Base-by-base conservation (phyloP, 2,888 invertebrate genomes). In the Elaeidobius kamerunicus region DNA sequence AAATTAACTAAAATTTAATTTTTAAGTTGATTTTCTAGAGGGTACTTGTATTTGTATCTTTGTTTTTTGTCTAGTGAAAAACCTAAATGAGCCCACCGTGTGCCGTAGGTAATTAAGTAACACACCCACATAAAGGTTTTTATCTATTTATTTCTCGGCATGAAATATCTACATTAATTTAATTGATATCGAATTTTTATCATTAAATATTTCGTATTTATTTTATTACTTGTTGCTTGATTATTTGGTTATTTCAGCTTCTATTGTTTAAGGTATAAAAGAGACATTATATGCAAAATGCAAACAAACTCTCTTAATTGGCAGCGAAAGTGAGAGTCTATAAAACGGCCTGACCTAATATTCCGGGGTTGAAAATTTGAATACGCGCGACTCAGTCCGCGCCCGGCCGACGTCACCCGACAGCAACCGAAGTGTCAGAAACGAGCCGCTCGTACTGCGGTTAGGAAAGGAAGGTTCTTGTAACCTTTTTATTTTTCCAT, bases 401-500 rank as follows among this genome's bases (percentile, higher is more conserved):
- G 67, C 69, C 69, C 70, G 68, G 49, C 56, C 68, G 69, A 60
- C 56, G 40, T 52, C 38, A 19, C 12, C 55, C 70, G 69, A 67
- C 32, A 9, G 19, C 19, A 15, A 12, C 60, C 65, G 66, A 68
- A 61, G 55, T 63, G 67, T 67, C 68, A 68, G 36, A 68, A 67
- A 64, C 64, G 60, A 58, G 58, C 59, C 57, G 61, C 60, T 61
- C 58, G 59, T 63, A 71, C 69, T 73, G 73, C 72, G 70, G 71
- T 67, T 53, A 49, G 56, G 56, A 56, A 53, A 51, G 48, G 54
- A 69, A 68, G 67, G 62, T 57, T 62, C 63, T 65, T 62, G 70
- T 70, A 71, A 72, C 71, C 68, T 71, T 70, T 67, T 55, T 55
- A 46, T 64, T 66, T n/a, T 66, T 66, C 62, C 57, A 61, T 60